phyloP scores from a whole-genome alignment of 1,140 invertebrate genomes.

The Tetranychus urticae region DNA sequence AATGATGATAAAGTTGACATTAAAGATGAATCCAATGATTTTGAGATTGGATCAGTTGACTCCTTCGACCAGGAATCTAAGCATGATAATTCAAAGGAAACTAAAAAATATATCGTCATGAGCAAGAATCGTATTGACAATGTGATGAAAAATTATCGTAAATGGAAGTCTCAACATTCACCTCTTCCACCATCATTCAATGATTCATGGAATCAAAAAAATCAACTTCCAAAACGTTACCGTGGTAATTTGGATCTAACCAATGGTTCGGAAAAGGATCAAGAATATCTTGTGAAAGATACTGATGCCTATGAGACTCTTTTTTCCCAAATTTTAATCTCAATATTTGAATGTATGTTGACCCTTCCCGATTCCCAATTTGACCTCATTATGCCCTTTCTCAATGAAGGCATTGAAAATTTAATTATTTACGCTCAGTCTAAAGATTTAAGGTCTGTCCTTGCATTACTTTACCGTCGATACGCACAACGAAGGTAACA shows the following conservation, averaged over 20 bases:
- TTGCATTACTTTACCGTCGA: background rate
- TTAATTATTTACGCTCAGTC: background rate
- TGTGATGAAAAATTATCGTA: constrained; percentile 1
- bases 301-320: background rate
- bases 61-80: background rate
- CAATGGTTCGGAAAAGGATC: background rate
- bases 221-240: background rate
- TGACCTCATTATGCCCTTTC: background rate
- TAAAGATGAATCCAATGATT: background rate
- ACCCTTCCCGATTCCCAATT: background rate
- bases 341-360: background rate
- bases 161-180: constrained; percentile 1
- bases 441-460: background rate
- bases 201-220: background rate
- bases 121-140: background rate
- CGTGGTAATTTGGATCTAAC: background rate
- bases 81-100: background rate
- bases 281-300: background rate
- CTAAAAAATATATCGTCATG: background rate
- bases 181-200: background rate
- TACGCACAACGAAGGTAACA: background rate
- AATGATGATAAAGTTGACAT: background rate
- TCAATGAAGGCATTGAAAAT: background rate
- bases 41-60: background rate
- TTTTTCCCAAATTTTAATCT: background rate